Evolutionary conservation across 2,888 invertebrate species (phyloP).

Genomic region (Macaria liturata): DNA sequence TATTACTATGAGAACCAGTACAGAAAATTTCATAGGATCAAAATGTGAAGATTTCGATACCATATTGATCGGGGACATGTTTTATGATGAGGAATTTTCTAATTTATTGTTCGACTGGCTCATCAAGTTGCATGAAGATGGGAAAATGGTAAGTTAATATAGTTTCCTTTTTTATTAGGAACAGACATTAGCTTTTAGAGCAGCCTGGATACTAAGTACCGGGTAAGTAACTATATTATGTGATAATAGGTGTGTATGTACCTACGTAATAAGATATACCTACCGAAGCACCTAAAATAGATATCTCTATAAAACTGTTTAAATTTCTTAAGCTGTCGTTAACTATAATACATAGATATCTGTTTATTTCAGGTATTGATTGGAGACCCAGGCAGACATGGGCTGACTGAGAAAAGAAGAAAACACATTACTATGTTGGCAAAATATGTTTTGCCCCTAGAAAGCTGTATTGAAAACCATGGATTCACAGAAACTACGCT

Average conservation of each 20-base stretch:
- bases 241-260: too few species aligned
- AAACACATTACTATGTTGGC: constrained; percentile 60
- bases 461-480: constrained; percentile 77
- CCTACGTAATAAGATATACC: too few species aligned
- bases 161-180: too few species aligned
- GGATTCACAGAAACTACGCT: constrained; percentile 79
- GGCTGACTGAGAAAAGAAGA: constrained; percentile 62
- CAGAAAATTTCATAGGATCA: constrained; percentile 70
- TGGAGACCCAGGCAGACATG: constrained; percentile 85
- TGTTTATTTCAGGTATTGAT: constrained; percentile 66
- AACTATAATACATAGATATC: not conserved
- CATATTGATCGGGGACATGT: constrained; percentile 87
- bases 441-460: constrained; percentile 68
- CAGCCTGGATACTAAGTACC: too few species aligned
- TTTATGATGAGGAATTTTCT: constrained; percentile 85
- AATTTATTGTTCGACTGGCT: constrained; percentile 81
- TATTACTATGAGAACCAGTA: constrained; percentile 58
- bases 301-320: too few species aligned
- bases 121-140: constrained; percentile 46
- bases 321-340: too few species aligned
- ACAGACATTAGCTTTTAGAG: too few species aligned
- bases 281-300: too few species aligned
- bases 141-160: constrained; percentile 50
- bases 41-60: constrained; percentile 73
- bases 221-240: too few species aligned